Conservation (phyloP, 2,888 invertebrate genomes). For the Scaptomyza cyrtandrae region DNA sequence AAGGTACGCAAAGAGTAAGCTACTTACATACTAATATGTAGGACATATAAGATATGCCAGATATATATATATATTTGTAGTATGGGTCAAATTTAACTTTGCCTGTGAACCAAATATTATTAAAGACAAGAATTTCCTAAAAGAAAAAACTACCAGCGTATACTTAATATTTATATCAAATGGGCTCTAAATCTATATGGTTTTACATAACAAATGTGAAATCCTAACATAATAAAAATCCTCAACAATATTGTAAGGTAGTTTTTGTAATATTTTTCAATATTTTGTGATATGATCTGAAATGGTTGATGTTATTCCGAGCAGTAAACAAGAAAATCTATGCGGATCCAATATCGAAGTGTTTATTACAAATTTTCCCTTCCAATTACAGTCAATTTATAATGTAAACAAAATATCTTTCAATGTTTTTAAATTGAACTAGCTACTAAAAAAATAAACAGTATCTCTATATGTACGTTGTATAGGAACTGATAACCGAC, state of each 20-base stretch:
- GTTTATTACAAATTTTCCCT: slow-evolving; percentile 6
- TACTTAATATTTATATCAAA: background rate
- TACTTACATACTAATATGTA: slow-evolving; percentile 3
- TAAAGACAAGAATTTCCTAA: too few species aligned
- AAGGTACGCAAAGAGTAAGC: slow-evolving; percentile 28
- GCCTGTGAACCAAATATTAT: too few species aligned
- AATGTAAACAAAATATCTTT: background rate
- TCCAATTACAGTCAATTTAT: slow-evolving; percentile 24
- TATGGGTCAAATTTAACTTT: too few species aligned
- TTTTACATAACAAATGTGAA: background rate
- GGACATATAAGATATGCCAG: background rate
- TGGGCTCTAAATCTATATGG: too few species aligned
- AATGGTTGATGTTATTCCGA: too few species aligned
- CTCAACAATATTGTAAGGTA: too few species aligned
- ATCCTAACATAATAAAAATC: too few species aligned
- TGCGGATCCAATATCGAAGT: background rate
- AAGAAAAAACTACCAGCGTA: too few species aligned
- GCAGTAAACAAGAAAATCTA: background rate
- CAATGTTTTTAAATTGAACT: background rate
- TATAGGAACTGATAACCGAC: slow-evolving; percentile 42
- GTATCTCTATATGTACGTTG: background rate
- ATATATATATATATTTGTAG: too few species aligned
- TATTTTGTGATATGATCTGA: too few species aligned
- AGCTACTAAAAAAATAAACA: background rate
- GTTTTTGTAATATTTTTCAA: too few species aligned